Evolutionary conservation across 1,140 invertebrate species (phyloP).

Genomic region (Formica exsecta): DNA sequence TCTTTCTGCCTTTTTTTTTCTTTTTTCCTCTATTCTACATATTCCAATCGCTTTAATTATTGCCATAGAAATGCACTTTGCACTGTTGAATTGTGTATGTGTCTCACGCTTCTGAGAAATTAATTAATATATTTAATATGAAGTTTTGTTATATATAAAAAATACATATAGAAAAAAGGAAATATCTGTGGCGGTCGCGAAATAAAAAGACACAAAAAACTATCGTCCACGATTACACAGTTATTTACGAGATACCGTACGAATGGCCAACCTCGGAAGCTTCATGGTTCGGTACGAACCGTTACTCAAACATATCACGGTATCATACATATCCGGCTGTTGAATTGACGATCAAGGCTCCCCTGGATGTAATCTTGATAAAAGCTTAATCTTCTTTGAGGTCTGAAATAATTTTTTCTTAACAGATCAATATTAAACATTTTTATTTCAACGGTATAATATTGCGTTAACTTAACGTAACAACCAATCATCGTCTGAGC

Average conservation of each 20-base stretch:
- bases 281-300: slow-evolving; percentile 49
- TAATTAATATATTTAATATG: slow-evolving; percentile 19
- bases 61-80: slow-evolving; percentile 19
- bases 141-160: neutral
- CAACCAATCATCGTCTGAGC: neutral
- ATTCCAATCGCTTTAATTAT: neutral
- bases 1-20: neutral
- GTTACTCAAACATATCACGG: slow-evolving; percentile 50
- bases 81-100: neutral
- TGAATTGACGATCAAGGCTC: slow-evolving; percentile 15
- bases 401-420: slow-evolving; percentile 5
- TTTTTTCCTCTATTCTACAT: neutral
- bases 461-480: neutral
- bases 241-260: slow-evolving; percentile 44
- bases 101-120: too few relatives aligned
- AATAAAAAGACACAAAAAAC: neutral
- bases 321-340: slow-evolving; percentile 20
- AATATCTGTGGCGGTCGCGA: neutral
- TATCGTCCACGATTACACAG: neutral
- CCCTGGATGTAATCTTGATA: slow-evolving; percentile 28
- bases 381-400: slow-evolving; percentile 17
- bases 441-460: neutral
- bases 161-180: neutral
- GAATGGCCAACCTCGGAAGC: slow-evolving; percentile 29
- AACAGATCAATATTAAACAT: neutral